These are phyloP conservation scores for Heliconius melpomene DNA, from an alignment of 1,140 invertebrate genomes.

Conservation along the genomic window DNA sequence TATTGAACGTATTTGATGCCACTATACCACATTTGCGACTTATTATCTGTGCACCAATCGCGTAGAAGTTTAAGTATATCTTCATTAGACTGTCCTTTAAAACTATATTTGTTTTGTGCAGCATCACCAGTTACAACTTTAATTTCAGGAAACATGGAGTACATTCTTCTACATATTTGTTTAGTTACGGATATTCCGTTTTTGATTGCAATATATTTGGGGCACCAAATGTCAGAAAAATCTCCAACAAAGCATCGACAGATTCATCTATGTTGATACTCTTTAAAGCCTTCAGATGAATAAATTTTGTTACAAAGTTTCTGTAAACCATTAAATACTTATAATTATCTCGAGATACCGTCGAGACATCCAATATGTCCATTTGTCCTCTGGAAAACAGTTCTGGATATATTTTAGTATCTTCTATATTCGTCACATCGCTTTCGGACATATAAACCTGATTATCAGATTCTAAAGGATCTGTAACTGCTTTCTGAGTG, in stretches of 20 bases:
- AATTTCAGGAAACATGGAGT: constrained; percentile 46
- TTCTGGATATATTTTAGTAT: constrained; percentile 45
- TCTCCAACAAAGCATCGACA: constrained; percentile 49
- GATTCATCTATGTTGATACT: constrained; percentile 45
- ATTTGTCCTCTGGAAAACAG: constrained; percentile 56
- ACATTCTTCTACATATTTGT: constrained; percentile 51
- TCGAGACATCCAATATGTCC: constrained; percentile 51
- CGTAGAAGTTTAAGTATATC: constrained; percentile 53
- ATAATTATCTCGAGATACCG: constrained; percentile 44
- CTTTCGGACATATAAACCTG: constrained; percentile 18
- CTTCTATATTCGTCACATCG: constrained; percentile 21
- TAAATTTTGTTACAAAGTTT: constrained; percentile 52
- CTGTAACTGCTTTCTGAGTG: not conserved
- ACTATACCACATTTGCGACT: constrained; percentile 48
- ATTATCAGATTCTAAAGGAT: constrained; percentile 14
- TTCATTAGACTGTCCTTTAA: constrained; percentile 51
- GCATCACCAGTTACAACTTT: constrained; percentile 48
- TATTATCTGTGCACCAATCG: constrained; percentile 47
- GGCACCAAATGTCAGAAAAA: constrained; percentile 59
- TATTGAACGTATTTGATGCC: constrained; percentile 57
- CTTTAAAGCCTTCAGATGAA: constrained; percentile 55
- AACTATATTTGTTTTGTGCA: constrained; percentile 22
- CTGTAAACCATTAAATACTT: constrained; percentile 60
- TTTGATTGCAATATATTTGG: constrained; percentile 61
- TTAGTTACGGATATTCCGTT: constrained; percentile 51